Percentiles rank a stretch among this genome's conserved stretches.
phyloP scores from a whole-genome alignment of 1,140 invertebrate species.

The Triops cancriformis region DNA sequence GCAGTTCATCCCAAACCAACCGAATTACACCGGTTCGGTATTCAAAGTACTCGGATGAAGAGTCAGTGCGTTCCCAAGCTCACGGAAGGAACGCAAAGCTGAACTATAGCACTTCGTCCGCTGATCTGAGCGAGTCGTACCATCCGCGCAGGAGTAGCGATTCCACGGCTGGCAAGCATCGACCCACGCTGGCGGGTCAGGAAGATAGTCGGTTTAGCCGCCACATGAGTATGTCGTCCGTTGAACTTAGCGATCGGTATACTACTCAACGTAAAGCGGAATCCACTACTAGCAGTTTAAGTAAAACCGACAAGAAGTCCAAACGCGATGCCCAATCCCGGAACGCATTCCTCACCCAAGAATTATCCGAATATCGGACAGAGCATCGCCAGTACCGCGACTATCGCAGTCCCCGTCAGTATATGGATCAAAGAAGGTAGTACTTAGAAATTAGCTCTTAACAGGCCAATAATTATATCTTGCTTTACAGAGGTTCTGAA shows the following conservation, averaged over 20 bases:
- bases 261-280: background rate
- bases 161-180: background rate
- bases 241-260: background rate
- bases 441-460: background rate
- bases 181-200: background rate
- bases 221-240: background rate
- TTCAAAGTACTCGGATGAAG: background rate
- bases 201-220: background rate
- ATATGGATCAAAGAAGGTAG: constrained; percentile 11
- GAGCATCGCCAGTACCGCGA: constrained; percentile 45
- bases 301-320: background rate
- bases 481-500: background rate
- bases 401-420: constrained; percentile 37
- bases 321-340: background rate
- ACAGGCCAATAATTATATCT: background rate
- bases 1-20: background rate
- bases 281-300: background rate
- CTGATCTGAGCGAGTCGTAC: background rate
- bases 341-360: constrained; percentile 34
- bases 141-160: background rate
- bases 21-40: background rate
- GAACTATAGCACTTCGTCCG: background rate
- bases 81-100: background rate
- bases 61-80: background rate
- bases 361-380: constrained; percentile 42